These are phyloP conservation scores for Lepus townsendii DNA, from an alignment of 2,797 vertebrate genomes.

Conservation along the genomic window DNA sequence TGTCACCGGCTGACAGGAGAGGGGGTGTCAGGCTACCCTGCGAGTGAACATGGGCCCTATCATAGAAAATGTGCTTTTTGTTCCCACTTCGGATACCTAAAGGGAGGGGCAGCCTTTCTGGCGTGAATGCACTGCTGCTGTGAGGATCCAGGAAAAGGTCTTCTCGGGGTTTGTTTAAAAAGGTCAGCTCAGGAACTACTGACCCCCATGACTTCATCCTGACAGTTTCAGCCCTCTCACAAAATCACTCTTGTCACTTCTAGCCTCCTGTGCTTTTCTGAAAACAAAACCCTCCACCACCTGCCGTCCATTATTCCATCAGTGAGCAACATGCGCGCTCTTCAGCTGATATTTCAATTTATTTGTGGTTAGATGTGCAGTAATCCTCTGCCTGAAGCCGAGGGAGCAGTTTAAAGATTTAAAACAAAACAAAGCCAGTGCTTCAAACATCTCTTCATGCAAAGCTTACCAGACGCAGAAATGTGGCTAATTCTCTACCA, in stretches of 20 bases:
- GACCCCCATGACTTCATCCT: slow-evolving; percentile 77
- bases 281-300: slow-evolving; percentile 81
- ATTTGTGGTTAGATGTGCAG: slow-evolving; percentile 79
- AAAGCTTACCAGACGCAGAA: slow-evolving; percentile 77
- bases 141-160: slow-evolving; percentile 73
- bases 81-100: slow-evolving; percentile 40
- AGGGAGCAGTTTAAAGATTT: slow-evolving; percentile 79
- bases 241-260: slow-evolving; percentile 78
- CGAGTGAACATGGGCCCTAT: slow-evolving; percentile 38
- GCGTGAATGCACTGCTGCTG: slow-evolving; percentile 67
- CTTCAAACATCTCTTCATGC: slow-evolving; percentile 75
- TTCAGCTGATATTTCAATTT: slow-evolving; percentile 81
- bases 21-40: slow-evolving; percentile 22
- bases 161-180: slow-evolving; percentile 82
- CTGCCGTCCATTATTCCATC: slow-evolving; percentile 78
- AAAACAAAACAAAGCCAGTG: slow-evolving; percentile 80
- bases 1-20: slow-evolving; percentile 68
- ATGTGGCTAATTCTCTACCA: slow-evolving; percentile 72
- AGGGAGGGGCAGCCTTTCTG: slow-evolving; percentile 67
- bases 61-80: slow-evolving; percentile 71
- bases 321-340: slow-evolving; percentile 57
- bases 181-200: slow-evolving; percentile 81
- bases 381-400: slow-evolving; percentile 73
- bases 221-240: slow-evolving; percentile 77
- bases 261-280: slow-evolving; percentile 72